These are phyloP conservation scores for Euborellia annulipes DNA, from an alignment of 1,140 invertebrate species.

Conservation along the genomic window DNA sequence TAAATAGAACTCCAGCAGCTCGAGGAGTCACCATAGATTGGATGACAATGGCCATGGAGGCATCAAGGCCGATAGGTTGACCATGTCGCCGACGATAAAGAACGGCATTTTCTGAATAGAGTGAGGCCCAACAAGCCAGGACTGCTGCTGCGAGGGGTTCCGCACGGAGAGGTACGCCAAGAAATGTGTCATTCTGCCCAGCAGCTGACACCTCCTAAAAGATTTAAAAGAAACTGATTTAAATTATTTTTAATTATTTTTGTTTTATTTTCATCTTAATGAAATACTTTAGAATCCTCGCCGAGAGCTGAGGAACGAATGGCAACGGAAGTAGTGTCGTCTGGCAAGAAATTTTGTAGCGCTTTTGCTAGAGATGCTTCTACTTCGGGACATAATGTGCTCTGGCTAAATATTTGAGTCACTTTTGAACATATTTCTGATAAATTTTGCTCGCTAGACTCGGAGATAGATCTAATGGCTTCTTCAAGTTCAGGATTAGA, in stretches of 20 bases:
- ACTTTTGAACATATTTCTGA: too few relatives aligned
- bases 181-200: slow-evolving; percentile 66
- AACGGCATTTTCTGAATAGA: slow-evolving; percentile 56
- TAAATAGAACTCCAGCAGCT: slow-evolving; percentile 64
- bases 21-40: slow-evolving; percentile 57
- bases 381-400: slow-evolving; percentile 10
- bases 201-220: slow-evolving; percentile 50
- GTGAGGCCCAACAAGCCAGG: slow-evolving; percentile 61
- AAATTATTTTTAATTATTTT: too few relatives aligned
- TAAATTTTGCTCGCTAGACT: too few relatives aligned
- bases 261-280: too few relatives aligned
- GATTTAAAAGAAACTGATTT: too few relatives aligned
- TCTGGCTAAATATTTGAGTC: too few relatives aligned
- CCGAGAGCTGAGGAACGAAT: slow-evolving; percentile 49
- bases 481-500: too few relatives aligned
- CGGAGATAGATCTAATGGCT: too few relatives aligned
- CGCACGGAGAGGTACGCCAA: slow-evolving; percentile 38
- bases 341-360: slow-evolving; percentile 12
- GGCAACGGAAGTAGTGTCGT: slow-evolving; percentile 22
- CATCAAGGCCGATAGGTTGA: slow-evolving; percentile 25
- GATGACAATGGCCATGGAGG: slow-evolving; percentile 62
- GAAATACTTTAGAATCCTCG: slow-evolving; percentile 46
- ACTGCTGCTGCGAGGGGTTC: slow-evolving; percentile 39
- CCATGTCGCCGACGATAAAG: slow-evolving; percentile 40
- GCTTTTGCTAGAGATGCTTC: slow-evolving; percentile 18